A percentile compares a stretch with the other conserved stretches of the same genome.
Conservation (phyloP, 2,113 vertebrate species). For the Mobula hypostoma region DNA sequence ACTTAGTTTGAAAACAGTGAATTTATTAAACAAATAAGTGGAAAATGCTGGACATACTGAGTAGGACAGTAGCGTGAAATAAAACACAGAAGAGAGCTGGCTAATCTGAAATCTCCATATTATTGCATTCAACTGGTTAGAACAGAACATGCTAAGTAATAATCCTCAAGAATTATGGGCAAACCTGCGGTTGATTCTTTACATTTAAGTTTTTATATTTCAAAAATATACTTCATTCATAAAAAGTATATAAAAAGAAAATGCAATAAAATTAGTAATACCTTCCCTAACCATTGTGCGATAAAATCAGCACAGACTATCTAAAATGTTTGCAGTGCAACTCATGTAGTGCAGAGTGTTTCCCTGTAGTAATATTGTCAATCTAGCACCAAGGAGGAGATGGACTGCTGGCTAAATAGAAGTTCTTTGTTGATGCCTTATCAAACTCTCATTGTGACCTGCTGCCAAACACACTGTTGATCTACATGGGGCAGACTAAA, state of each 20-base stretch:
- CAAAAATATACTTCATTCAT: too few relatives aligned
- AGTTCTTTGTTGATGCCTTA: not conserved
- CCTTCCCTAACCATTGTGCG: too few relatives aligned
- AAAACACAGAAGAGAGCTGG: not conserved
- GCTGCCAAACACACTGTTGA: not conserved
- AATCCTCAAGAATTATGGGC: not conserved
- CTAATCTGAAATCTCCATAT: not conserved
- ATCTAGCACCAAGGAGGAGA: not conserved
- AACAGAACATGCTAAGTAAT: not conserved
- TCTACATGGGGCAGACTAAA: not conserved
- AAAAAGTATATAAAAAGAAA: too few relatives aligned
- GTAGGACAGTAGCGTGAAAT: not conserved
- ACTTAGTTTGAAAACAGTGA: too few relatives aligned
- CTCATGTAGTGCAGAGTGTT: not conserved
- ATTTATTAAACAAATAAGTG: not conserved
- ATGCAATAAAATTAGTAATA: too few relatives aligned
- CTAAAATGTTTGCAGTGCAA: too few relatives aligned
- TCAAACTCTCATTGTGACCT: constrained; percentile 1
- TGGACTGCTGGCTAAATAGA: not conserved
- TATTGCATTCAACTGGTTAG: not conserved
- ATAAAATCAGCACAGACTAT: too few relatives aligned
- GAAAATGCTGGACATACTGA: not conserved
- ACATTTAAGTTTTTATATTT: not conserved
- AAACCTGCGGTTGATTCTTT: not conserved
- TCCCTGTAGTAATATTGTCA: not conserved